These are phyloP conservation scores for Lasaia peninsularis DNA, from an alignment of 1,140 invertebrate species.

Conservation along the genomic window DNA sequence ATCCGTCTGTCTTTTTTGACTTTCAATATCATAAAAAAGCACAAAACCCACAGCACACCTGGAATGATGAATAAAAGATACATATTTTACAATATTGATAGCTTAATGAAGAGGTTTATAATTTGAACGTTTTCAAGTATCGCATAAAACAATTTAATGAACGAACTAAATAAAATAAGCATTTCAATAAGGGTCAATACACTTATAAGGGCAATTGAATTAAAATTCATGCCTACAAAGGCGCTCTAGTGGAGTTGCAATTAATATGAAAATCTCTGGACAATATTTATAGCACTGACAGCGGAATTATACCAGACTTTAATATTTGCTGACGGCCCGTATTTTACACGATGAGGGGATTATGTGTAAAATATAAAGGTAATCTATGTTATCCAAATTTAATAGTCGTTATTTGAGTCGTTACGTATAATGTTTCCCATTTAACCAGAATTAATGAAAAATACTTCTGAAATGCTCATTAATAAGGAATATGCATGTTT, in stretches of 20 bases:
- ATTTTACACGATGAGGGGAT: conserved; percentile 65
- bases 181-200: conserved; percentile 28
- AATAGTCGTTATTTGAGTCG: conserved; percentile 65
- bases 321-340: conserved; percentile 68
- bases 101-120: too few relatives aligned
- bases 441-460: too few relatives aligned
- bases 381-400: conserved; percentile 63
- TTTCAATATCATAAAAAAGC: too few relatives aligned
- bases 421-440: too few relatives aligned
- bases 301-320: conserved; percentile 59
- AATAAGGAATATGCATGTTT: too few relatives aligned
- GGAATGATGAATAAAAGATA: too few relatives aligned
- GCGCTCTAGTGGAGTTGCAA: conserved; percentile 57
- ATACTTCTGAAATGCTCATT: too few relatives aligned
- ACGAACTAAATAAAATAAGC: conserved; percentile 20
- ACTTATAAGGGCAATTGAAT: conserved; percentile 44
- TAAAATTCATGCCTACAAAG: conserved; percentile 61
- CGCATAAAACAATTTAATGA: conserved; percentile 25
- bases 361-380: conserved; percentile 64
- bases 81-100: too few relatives aligned
- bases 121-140: too few relatives aligned
- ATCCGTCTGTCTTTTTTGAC: too few relatives aligned
- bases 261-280: conserved; percentile 68
- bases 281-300: conserved; percentile 66
- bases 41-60: too few relatives aligned